These are phyloP conservation scores for Muscicapa striata DNA, from an alignment of 2,797 vertebrate genomes.

Conservation along the genomic window DNA sequence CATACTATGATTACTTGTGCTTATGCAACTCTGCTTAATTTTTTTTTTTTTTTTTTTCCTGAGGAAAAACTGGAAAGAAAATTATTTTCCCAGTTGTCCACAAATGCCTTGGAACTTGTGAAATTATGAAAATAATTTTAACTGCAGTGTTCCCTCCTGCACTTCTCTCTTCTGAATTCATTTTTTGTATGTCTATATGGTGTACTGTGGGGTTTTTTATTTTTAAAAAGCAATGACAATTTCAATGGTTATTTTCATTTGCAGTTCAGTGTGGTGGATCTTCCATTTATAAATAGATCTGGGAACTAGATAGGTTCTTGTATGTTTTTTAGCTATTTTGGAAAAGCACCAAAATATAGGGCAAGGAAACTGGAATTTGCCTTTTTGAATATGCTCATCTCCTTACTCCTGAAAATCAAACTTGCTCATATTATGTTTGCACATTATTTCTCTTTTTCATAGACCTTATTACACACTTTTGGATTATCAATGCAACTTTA, in stretches of 20 bases:
- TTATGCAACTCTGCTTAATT: background rate
- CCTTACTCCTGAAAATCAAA: background rate
- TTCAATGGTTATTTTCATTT: background rate
- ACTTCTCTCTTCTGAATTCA: background rate
- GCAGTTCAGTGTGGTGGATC: background rate
- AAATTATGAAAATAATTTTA: background rate
- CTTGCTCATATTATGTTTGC: background rate
- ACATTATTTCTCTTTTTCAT: background rate
- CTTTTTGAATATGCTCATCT: background rate
- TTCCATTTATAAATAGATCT: background rate
- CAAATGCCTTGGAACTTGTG: background rate
- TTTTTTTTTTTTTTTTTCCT: background rate
- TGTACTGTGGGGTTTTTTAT: background rate
- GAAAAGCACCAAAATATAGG: background rate
- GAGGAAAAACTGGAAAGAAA: background rate
- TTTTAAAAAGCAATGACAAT: background rate
- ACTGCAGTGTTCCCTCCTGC: background rate
- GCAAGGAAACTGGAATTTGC: background rate
- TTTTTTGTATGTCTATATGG: background rate
- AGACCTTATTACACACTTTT: background rate
- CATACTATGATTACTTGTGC: background rate
- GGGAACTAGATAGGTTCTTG: background rate
- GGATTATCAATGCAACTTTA: background rate
- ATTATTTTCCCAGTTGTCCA: background rate
- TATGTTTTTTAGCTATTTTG: background rate